These are phyloP conservation scores for Pygoscelis antarcticus DNA, from an alignment of 2,113 vertebrate genomes.

Conservation along the genomic window DNA sequence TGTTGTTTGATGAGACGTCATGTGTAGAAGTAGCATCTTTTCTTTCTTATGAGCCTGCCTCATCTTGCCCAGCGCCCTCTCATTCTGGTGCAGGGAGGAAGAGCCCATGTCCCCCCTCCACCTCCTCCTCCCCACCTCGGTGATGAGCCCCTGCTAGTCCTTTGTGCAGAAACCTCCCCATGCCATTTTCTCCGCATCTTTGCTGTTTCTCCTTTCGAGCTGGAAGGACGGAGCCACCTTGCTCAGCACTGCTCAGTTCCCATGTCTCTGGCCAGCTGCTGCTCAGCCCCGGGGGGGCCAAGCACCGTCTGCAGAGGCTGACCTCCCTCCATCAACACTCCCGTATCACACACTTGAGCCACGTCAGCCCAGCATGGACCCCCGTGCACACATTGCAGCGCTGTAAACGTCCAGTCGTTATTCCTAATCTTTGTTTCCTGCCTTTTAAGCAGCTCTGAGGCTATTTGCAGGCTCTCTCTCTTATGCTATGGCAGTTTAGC, in stretches of 20 bases:
- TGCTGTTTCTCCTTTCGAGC: background rate
- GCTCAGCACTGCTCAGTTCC: background rate
- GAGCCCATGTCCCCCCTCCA: background rate
- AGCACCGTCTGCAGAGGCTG: background rate
- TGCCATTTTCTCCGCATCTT: background rate
- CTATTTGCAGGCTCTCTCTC: background rate
- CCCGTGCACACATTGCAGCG: accelerated
- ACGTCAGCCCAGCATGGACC: background rate
- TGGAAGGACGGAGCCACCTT: background rate
- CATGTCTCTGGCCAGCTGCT: background rate
- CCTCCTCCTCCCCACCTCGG: background rate
- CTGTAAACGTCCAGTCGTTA: background rate
- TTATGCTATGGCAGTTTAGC: accelerated
- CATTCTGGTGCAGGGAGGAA: background rate
- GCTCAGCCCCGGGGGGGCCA: background rate
- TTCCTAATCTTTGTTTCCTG: background rate
- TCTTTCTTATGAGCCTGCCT: background rate
- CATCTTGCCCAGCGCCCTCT: background rate
- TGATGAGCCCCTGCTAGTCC: background rate
- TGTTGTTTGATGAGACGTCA: background rate
- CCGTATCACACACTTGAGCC: accelerated
- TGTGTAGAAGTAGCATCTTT: background rate
- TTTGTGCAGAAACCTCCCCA: background rate
- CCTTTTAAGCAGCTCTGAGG: background rate
- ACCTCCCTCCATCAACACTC: background rate